Conservation (phyloP, 2,113 vertebrate genomes). For the Irena cyanogastra region DNA sequence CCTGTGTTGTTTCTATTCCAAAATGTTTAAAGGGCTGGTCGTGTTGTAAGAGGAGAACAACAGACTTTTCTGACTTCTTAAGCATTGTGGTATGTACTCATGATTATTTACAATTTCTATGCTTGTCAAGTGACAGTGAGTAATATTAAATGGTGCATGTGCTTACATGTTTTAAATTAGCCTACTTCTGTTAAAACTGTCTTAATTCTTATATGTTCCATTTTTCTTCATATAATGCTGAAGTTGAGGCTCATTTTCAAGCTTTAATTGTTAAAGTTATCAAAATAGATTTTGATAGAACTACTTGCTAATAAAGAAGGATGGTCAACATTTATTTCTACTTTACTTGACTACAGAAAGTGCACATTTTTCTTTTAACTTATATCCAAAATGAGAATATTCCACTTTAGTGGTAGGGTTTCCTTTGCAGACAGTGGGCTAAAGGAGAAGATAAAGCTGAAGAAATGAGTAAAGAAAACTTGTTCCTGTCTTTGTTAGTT, state of each 20-base stretch:
- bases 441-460: background rate
- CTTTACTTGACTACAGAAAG: background rate
- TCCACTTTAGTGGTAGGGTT: background rate
- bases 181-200: background rate
- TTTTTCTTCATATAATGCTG: background rate
- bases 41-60: slow-evolving; percentile 95
- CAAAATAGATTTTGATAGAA: background rate
- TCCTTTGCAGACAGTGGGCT: background rate
- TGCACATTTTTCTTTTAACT: background rate
- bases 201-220: background rate
- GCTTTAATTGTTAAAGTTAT: background rate
- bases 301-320: background rate
- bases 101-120: background rate
- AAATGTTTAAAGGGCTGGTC: slow-evolving; percentile 87
- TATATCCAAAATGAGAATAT: background rate
- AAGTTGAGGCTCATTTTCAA: background rate
- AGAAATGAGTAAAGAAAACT: background rate
- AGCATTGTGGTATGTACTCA: slow-evolving; percentile 86
- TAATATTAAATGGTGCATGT: background rate
- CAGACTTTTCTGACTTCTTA: slow-evolving; percentile 96
- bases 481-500: background rate
- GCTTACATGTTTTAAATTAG: background rate
- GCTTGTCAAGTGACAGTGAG: background rate
- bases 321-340: background rate
- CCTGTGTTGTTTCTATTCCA: background rate